These are phyloP conservation scores for Drosophila merina DNA, from an alignment of 2,888 invertebrate species.

Conservation along the genomic window DNA sequence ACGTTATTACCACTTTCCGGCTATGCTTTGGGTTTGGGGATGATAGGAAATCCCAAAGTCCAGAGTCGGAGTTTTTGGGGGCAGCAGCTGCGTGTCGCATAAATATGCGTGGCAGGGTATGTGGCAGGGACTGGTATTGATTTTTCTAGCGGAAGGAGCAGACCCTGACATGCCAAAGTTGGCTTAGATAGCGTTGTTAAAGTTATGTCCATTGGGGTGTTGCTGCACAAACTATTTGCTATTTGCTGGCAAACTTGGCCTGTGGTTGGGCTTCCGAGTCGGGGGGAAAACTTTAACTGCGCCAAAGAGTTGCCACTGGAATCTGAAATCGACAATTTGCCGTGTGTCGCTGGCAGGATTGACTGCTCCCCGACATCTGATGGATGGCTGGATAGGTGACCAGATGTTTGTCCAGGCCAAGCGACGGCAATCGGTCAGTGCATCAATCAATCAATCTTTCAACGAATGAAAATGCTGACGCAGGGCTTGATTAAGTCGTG, in stretches of 20 bases:
- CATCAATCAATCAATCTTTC: constrained; percentile 55
- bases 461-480: constrained; percentile 47
- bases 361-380: too few species aligned
- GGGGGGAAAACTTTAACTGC: constrained; percentile 55
- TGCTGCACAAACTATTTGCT: constrained; percentile 49
- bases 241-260: constrained; percentile 39
- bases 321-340: constrained; percentile 37
- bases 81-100: constrained; percentile 40
- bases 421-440: constrained; percentile 46
- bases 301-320: constrained; percentile 32
- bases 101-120: constrained; percentile 31
- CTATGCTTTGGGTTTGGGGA: neutral
- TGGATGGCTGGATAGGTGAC: constrained; percentile 44
- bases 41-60: neutral
- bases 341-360: constrained; percentile 35
- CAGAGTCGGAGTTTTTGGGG: constrained; percentile 6
- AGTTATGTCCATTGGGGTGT: constrained; percentile 40
- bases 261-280: constrained; percentile 19
- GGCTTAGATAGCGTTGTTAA: constrained; percentile 57
- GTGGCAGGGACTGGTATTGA: constrained; percentile 50
- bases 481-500: constrained; percentile 42
- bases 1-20: constrained; percentile 38
- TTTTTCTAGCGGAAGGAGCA: constrained; percentile 40
- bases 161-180: constrained; percentile 58
- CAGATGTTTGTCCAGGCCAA: constrained; percentile 47